phyloP scores from a whole-genome alignment of 2,797 vertebrate genomes.

The Sciurus carolinensis region DNA sequence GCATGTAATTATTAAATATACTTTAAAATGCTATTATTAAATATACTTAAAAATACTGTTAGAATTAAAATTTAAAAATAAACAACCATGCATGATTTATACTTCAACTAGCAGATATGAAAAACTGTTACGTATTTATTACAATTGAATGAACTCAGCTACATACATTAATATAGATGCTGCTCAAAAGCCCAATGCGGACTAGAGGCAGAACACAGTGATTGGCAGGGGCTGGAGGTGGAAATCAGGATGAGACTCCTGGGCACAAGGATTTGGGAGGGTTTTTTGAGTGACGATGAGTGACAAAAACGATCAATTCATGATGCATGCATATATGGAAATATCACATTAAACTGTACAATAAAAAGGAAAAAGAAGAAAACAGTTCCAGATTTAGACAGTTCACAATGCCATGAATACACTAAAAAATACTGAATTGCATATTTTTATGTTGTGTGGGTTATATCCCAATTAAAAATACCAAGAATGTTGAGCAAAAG shows the following conservation, averaged over 20 bases:
- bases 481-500: neutral
- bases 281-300: neutral
- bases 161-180: rapidly evolving
- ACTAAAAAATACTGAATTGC: neutral
- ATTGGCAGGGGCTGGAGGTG: too few relatives aligned
- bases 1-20: neutral
- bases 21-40: neutral
- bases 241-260: neutral
- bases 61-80: neutral
- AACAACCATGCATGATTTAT: neutral
- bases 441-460: neutral
- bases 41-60: neutral
- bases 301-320: neutral
- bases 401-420: neutral
- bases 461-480: neutral
- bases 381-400: neutral
- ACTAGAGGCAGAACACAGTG: too few relatives aligned
- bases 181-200: too few relatives aligned
- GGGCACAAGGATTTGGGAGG: too few relatives aligned
- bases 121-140: neutral
- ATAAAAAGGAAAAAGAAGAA: too few relatives aligned
- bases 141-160: neutral
- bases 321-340: too few relatives aligned
- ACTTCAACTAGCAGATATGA: neutral
- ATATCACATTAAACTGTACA: too few relatives aligned